Evolutionary conservation across 2,113 vertebrate genomes (phyloP).

Genomic region (Alces alces): DNA sequence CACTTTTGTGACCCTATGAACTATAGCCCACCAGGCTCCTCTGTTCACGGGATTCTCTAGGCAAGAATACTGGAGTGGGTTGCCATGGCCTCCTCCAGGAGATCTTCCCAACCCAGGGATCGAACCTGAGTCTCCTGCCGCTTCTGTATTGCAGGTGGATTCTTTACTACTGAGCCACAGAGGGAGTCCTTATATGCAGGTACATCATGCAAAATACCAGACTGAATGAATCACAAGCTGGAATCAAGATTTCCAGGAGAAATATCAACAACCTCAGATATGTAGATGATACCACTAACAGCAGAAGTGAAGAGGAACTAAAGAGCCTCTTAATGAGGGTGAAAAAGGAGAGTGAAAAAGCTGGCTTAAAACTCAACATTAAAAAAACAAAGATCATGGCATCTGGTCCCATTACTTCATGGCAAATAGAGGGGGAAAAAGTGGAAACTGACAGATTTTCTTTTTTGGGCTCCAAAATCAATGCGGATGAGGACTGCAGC

Average conservation of each 20-base stretch:
- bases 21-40: not conserved
- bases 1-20: not conserved
- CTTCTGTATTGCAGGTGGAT: not conserved
- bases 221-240: not conserved
- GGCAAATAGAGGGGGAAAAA: not conserved
- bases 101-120: not conserved
- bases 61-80: not conserved
- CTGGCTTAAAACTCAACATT: not conserved
- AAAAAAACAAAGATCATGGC: not conserved
- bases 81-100: not conserved
- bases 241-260: not conserved
- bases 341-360: not conserved
- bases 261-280: not conserved
- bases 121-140: not conserved
- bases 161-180: not conserved
- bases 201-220: not conserved
- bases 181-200: not conserved
- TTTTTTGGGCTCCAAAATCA: not conserved
- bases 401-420: not conserved
- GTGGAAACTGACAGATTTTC: not conserved
- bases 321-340: not conserved
- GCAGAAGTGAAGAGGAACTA: not conserved
- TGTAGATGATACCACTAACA: not conserved
- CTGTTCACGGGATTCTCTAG: not conserved
- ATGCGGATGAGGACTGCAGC: not conserved